Base-by-base conservation (phyloP, 2,888 invertebrate species). In the Tanaodytes sp. region DNA sequence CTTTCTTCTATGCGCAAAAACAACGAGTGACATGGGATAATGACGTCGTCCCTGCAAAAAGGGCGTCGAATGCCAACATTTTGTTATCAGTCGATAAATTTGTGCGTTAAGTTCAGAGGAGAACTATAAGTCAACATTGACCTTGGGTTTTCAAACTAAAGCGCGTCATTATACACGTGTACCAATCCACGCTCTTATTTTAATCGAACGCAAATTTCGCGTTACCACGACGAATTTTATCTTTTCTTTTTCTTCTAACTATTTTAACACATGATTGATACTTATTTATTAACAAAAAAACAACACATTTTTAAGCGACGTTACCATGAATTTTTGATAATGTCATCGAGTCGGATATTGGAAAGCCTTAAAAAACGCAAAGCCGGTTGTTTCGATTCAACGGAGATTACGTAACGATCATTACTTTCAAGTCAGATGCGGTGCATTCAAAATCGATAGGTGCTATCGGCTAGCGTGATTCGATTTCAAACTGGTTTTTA, bases 41-140 rank as follows among this genome's bases (percentile, higher is more conserved):
- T 45, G 51, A 39, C 27, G 31, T 15, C 51, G 31, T 18, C 45
- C 54, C 65, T 66, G 65, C 42, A 66, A 66, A 66, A 54, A 45
- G 46, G 46, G 37, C 40, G 19, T 27, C 43, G 45, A 2, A 54
- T 30, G 36, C 49, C 40, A 48, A 46, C 49, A 23, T 20, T 48
- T 12, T 46, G 20, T 23, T 23, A 39, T 49, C 52, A 49, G 46
- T 68, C 62, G 12, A 68, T 68, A 68, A 45, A 51, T 55, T 19
- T 57, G 46, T 62, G 58, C 20, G 8, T 18, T 23, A 31, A 55
- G 57, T 43, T 15, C 23, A 46, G 33, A 20, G n/a, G n/a, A n/a
- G n/a, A 52, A 59, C 61, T 68, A 62, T 57, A 62, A 46, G 40
- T 52, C 57, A 57, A 57, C 62, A 68, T 62, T 68, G 67, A 57